Evolutionary conservation across 2,888 invertebrate genomes (phyloP), one percentile per base, ranked within the genome.

Genomic region (Tenthredo notha): DNA sequence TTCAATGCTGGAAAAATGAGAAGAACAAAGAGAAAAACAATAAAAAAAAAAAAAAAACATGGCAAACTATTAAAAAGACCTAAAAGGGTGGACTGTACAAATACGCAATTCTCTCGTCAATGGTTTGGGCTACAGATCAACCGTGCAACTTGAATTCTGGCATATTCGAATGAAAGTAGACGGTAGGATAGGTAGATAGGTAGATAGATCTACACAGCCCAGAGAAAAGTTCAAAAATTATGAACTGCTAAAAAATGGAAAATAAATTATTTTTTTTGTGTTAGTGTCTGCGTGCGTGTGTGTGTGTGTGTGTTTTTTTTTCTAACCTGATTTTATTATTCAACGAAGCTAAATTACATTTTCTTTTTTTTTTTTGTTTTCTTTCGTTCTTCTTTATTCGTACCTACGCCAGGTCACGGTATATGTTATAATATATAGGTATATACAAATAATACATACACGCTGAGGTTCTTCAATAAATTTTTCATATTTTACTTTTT

Each of bases 81-180:
- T 40, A 37, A 70, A 70, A 70, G 70, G n/a, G 70, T 40, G 7
- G 70, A 70, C 18, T 70, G 70, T 37, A 10, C 33, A 70, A 70
- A 70, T 70, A 70, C 33, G 37, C 37, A 29, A 70, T 70, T 18
- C n/a, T 70, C 70, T 70, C 37, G 3, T 70, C 18, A 70, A 37
- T 40, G 37, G 37, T 70, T 70, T 37, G 40, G n/a, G 6, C 33
- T 70, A 37, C 25, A 61, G 10, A 12, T 12, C 25, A 61, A 61
- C 18, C 70, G 37, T 70, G 33, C n/a, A 40, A 18, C 37, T 70
- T 18, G n/a, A 37, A 70, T 70, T 70, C 37, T 2, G 15, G 37
- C 9, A 37, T 70, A n/a, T 37, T 40, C 37, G 18, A 70, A 70
- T 37, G 33, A 70, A n/a, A 37, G 33, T 18, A 70, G 37, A 33